phyloP scores from a whole-genome alignment of 2,113 vertebrate species.

The Calidris pygmaea region DNA sequence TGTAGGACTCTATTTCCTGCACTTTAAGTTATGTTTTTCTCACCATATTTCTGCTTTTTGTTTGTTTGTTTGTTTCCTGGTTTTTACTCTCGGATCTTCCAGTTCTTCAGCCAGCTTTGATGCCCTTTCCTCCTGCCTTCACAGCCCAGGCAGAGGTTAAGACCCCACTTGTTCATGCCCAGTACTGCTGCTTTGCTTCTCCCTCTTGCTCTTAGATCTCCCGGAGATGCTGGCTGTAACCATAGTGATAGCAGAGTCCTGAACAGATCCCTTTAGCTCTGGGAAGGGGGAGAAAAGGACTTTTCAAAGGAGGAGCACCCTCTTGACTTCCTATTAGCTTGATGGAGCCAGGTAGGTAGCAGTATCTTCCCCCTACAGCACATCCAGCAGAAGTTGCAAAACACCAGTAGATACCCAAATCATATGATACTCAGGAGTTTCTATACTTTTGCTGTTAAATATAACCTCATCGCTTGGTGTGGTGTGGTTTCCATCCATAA shows the following conservation, averaged over 20 bases:
- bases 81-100: not conserved
- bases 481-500: not conserved
- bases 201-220: not conserved
- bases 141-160: not conserved
- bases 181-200: not conserved
- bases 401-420: not conserved
- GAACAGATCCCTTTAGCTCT: not conserved
- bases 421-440: not conserved
- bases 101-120: not conserved
- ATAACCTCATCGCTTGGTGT: not conserved
- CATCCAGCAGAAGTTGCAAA: not conserved
- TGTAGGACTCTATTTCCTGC: fast-evolving
- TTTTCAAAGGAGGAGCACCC: not conserved
- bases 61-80: not conserved
- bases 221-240: conserved; percentile 33
- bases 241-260: conserved; percentile 24
- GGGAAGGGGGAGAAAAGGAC: not conserved
- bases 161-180: not conserved
- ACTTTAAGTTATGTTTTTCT: not conserved
- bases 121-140: not conserved
- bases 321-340: not conserved
- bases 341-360: not conserved
- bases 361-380: not conserved
- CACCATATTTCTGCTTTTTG: not conserved
- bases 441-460: not conserved